Base-by-base conservation (phyloP, 2,888 invertebrate species). In the Limenitis camilla region DNA sequence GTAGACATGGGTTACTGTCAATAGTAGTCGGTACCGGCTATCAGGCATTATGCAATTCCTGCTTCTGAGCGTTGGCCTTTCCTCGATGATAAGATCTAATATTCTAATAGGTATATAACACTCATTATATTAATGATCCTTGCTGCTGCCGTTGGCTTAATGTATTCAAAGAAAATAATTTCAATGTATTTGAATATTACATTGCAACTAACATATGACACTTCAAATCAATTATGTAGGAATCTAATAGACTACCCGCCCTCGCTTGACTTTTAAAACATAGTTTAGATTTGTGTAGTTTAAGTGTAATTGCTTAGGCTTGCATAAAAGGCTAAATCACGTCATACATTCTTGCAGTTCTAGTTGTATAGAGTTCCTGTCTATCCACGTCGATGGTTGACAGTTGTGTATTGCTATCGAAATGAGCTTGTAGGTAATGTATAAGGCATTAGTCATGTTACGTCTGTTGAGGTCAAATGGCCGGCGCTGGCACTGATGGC, bases 371-470 rank as follows among this genome's bases (percentile, higher is more conserved):
- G 40, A 40, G 11, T 47, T 40, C 45, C 53, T 48, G 51, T 55
- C 52, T 45, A 45, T 48, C 45, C 48, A 44, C 29, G 52, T 57
- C 50, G 40, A 30, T 31, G 33, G 55, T 48, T 58, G 55, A 55
- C 58, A 50, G 52, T 52, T 40, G 52, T 45, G 53, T 55, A 43
- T 55, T 48, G 53, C 52, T 49, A 56, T 49, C 54, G 55, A 47
- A 56, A 52, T 58, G 43, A 53, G 56, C 56, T 56, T 46, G 53
- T 50, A 60, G 64, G 64, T 66, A 71, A 72, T 73, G 68, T 72
- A 73, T 71, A 69, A 71, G 66, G 63, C 72, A 75, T 78, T 72
- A 72, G 70, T 78, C 76, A 74, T 71, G 67, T 67, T 69, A 69
- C 63, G 58, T 67, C 62, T 71, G 64, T 68, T 65, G 72, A 69